Base-by-base conservation (phyloP, 1,140 invertebrate species). In the Drosophila repletoides region DNA sequence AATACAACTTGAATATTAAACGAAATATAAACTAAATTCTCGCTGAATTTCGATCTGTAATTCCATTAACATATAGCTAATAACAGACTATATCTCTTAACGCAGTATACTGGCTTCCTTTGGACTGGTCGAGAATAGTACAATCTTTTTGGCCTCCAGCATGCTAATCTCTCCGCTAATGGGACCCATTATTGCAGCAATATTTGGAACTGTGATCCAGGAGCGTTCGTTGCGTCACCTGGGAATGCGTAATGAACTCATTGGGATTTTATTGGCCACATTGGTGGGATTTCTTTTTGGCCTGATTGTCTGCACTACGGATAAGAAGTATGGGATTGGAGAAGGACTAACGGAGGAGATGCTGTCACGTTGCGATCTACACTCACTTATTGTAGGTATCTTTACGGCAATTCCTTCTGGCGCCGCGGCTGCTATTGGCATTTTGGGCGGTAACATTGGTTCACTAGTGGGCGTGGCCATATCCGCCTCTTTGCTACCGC, bases 401-500 rank as follows among this genome's bases (percentile, higher is more conserved):
- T 89, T 95, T 19, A 93, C 95, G 12, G 95, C 95, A 0, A 69
- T 95, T 1, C 91, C 94, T 1, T 95, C 94, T 1, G 95, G 95
- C n/a, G 94, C 93, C 0, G 95, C 94, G 2, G 94, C 95, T 5
- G 95, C 95, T 1, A 90, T 96, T 28, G 94, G 74, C 6, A 92
- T 96, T 15, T 89, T 96, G 1, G 94, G 95, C 4, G 92, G 92
- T 14, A 95, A 96, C 89, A 92, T 94, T 12, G 93, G 94, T 1
- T 95, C 95, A 1, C 87, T 96, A 14, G 95, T 96, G 2, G 95
- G 95, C 29, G 95, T 96, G 4, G 95, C 95, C 1, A 96, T 96
- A 66, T 96, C 95, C 1, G 95, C 95, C 0, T 96, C 95, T 0
- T 88, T 96, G 5, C 90, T 96, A 9, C 95, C 95, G 4, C 95